Base-by-base conservation (phyloP, 1,140 invertebrate genomes). In the Cotesia chilonis region DNA sequence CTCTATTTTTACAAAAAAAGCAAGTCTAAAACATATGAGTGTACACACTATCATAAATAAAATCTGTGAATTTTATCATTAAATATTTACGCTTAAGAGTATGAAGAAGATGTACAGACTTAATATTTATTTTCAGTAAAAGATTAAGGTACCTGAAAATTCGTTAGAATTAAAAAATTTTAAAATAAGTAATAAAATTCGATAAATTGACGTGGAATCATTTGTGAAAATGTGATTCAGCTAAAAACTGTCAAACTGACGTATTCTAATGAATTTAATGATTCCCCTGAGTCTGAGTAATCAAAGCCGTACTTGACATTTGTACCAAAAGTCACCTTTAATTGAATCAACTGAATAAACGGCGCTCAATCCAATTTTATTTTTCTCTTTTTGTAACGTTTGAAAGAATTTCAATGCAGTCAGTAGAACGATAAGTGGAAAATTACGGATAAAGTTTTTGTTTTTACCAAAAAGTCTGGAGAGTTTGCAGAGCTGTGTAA, bases 51-150 rank as follows among this genome's bases (percentile, higher is more conserved):
- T 7, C 37, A 63, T 54, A 71, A 71, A 69, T 10, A 57, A 68
- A 71, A 74, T 74, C 73, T 71, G 54, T 38, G 41, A 55, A n/a
- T 63, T 55, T 47, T 65, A 28, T 28, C 28, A 28, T 37, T 74
- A 68, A 71, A 74, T 71, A 74, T 74, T 74, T 71, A 74, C 69
- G 38, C 54, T 47, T 47, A 47, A 47, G 7, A 6, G 41, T 47
- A 47, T 47, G 9, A 28, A 28, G 28, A 28, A 51, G 7, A 51
- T n/a, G 47, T 51, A 51, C 47, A 51, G 1, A 51, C 12, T 55
- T 3, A 55, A 55, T 28, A 28, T 28, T 28, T 2, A 55, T 2
- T 12, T 12, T 55, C 35, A 37, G 60, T 37, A 36, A 63, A 63
- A 71, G 59, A 28, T 28, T 3, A 28, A 64, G 51, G 4, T n/a